Conservation (phyloP, 2,888 invertebrate species). For the Tethea ocularis region DNA sequence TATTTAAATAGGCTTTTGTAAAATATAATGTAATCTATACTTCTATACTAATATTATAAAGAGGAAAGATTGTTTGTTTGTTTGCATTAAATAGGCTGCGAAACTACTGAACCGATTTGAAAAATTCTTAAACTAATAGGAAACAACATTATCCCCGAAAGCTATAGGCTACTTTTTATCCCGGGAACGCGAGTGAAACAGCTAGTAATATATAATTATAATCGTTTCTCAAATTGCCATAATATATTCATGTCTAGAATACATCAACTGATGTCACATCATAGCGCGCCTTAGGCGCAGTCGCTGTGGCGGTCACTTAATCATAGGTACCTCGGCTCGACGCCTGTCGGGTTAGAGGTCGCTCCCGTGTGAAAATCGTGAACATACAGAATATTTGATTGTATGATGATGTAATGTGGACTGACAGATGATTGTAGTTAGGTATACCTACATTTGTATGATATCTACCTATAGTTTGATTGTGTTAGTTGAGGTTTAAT, state of each 20-base stretch:
- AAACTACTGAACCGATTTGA: too few relatives aligned
- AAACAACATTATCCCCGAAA: too few relatives aligned
- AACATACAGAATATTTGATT: background rate
- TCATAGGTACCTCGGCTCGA: constrained; percentile 15
- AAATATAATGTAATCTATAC: too few relatives aligned
- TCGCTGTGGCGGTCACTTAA: constrained; percentile 24
- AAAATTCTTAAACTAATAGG: too few relatives aligned
- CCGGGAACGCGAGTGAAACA: too few relatives aligned
- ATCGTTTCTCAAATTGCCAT: constrained; percentile 18
- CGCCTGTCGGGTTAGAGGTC: constrained; percentile 25
- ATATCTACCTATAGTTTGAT: background rate
- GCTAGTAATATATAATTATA: too few relatives aligned
- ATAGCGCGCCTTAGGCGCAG: constrained; percentile 15
- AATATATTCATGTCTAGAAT: constrained; percentile 18
- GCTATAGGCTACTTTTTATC: too few relatives aligned
- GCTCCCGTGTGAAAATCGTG: constrained; percentile 35
- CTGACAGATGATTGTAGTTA: constrained; percentile 32
- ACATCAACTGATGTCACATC: constrained; percentile 20
- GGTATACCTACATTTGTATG: constrained; percentile 19
- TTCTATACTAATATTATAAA: too few relatives aligned
- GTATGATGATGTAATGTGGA: constrained; percentile 20
- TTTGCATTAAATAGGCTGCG: too few relatives aligned
- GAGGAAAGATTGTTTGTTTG: too few relatives aligned
- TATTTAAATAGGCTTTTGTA: too few relatives aligned
- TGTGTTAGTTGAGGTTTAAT: background rate